A percentile compares a stretch with the other conserved stretches of the same genome.
These are phyloP conservation scores for Hymenopus coronatus DNA, from an alignment of 2,888 invertebrate species.

Conservation along the genomic window DNA sequence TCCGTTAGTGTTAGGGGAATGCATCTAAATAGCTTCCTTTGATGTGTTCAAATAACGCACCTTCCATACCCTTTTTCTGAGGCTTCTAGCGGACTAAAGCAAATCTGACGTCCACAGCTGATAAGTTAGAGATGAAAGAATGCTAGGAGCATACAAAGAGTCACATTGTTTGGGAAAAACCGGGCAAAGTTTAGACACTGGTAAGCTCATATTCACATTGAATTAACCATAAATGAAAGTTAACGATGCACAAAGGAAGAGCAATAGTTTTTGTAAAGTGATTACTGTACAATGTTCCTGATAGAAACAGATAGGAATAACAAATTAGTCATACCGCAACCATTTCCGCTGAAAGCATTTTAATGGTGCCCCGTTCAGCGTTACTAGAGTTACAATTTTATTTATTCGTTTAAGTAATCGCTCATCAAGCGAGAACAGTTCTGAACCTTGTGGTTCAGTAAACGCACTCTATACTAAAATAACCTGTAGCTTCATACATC, in stretches of 20 bases:
- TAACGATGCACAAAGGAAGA: not conserved
- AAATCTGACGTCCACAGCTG: not conserved
- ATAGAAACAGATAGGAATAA: not conserved
- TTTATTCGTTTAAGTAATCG: not conserved
- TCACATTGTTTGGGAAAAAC: not conserved
- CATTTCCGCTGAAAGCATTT: not conserved
- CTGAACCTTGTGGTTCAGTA: not conserved
- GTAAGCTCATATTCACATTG: not conserved
- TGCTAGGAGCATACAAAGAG: not conserved
- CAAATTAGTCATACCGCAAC: not conserved
- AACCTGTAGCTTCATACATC: too few species aligned
- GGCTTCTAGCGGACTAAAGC: not conserved
- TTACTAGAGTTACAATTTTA: not conserved
- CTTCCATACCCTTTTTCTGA: not conserved
- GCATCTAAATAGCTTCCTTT: not conserved
- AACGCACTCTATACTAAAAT: too few species aligned
- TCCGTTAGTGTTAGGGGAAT: not conserved
- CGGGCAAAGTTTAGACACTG: not conserved
- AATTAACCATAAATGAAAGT: not conserved
- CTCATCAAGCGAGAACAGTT: not conserved
- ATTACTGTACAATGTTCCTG: not conserved
- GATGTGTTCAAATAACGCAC: not conserved
- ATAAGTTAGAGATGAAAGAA: not conserved
- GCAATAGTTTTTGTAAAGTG: not conserved
- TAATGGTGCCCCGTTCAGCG: not conserved